Base-by-base conservation (phyloP, 1,140 invertebrate genomes). In the Halictus rubicundus region DNA sequence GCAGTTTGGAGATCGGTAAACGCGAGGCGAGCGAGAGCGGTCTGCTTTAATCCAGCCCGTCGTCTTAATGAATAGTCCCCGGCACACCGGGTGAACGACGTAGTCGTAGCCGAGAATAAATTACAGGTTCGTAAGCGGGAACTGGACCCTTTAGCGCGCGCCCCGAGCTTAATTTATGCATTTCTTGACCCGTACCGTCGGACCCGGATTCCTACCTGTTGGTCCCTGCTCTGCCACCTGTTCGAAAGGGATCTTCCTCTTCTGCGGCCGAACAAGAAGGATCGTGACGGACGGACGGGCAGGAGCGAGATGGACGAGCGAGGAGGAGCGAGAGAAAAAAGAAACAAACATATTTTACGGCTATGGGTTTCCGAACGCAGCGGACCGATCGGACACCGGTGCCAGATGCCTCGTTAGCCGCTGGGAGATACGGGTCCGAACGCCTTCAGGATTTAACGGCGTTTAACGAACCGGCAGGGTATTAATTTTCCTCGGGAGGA, bases 141-240 rank as follows among this genome's bases (percentile, higher is more conserved):
- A 61, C 66, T 71, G 83, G 74, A 85, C 83, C 66, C 65, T 70
- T 78, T 78, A 78, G 57, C 73, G 61, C 80, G 68, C 68, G 72
- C 74, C 78, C 72, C 68, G 49, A 23, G 54, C 61, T 86, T 86
- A 86, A 86, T 86, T 86, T 86, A 86, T 86, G 85, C 77, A 86
- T 86, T 86, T 86, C 80, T 86, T 83, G 83, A 86, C 83, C 84
- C 83, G 32, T 64, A 74, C 75, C 70, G 80, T 27, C 69, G 69
- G 74, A 82, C 76, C 42, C 60, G 84, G 23, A 73, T 86, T 85
- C 83, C 84, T 86, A 86, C 84, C 84, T 86, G 84, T 86, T 86
- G 84, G 84, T 76, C 54, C 76, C 63, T 73, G 76, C 68, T 71
- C 80, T 82, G 60, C 83, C 84, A 86, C 84, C 84, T 87, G 85